Conservation (phyloP, 2,113 vertebrate genomes). For the Tachuris rubrigastra region DNA sequence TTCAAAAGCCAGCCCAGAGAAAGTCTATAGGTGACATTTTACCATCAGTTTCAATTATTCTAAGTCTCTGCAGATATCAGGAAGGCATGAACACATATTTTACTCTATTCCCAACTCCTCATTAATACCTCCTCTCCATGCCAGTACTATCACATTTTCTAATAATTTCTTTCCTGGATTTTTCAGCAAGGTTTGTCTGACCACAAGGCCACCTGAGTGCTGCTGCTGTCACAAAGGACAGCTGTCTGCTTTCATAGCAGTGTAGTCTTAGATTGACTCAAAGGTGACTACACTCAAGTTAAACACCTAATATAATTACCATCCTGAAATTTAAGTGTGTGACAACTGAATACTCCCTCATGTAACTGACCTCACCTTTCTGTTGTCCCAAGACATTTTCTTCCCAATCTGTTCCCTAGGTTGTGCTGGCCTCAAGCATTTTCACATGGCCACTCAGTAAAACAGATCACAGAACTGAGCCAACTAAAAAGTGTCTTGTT, state of each 20-base stretch:
- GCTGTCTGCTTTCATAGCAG: neutral
- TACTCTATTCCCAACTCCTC: neutral
- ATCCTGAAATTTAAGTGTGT: neutral
- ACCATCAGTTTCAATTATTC: neutral
- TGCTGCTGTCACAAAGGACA: neutral
- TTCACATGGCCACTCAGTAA: neutral
- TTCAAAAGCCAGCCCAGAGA: neutral
- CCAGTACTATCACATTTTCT: neutral
- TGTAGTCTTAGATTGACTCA: neutral
- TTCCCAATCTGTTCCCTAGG: neutral
- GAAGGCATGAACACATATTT: accelerated
- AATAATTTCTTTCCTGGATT: neutral
- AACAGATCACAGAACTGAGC: neutral
- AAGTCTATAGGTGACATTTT: neutral
- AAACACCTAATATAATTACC: neutral
- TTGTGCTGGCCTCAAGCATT: neutral
- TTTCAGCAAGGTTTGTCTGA: neutral
- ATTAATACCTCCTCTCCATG: neutral
- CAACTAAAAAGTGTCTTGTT: neutral
- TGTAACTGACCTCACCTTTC: neutral
- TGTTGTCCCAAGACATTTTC: neutral
- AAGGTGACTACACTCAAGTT: neutral
- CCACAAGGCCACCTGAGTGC: neutral
- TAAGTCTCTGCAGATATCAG: neutral
- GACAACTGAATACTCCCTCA: neutral